Conservation (phyloP, 2,888 invertebrate genomes). For the Rugalucina vietnamica region DNA sequence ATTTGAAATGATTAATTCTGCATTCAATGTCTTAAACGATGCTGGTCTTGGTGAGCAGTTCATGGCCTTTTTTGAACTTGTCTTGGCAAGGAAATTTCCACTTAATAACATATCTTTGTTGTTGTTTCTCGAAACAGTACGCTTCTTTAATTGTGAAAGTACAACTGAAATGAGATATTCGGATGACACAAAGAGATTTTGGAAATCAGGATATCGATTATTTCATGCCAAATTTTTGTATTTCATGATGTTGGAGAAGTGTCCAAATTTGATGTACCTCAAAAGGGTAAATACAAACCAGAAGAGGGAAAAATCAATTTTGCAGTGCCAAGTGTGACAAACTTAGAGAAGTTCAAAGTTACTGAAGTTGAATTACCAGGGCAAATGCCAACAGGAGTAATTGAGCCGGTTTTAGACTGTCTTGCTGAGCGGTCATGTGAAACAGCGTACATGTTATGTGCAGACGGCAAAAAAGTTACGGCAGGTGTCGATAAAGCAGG, state of each 20-base stretch:
- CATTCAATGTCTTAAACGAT: neutral
- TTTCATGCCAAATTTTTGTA: constrained; percentile 25
- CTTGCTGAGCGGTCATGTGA: neutral
- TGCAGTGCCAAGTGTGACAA: neutral
- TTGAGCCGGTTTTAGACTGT: constrained; percentile 9
- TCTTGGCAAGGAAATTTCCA: neutral
- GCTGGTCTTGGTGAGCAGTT: neutral
- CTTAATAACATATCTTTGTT: neutral
- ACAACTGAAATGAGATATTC: neutral
- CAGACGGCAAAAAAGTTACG: constrained; percentile 43
- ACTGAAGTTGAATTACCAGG: constrained; percentile 9
- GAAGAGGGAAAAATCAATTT: neutral
- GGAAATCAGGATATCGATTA: constrained; percentile 5
- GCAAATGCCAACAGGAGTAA: constrained; percentile 18
- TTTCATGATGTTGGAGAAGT: too few species aligned
- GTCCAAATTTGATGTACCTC: too few species aligned
- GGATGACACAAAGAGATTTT: neutral
- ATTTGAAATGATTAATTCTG: neutral
- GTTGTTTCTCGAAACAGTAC: constrained; percentile 10
- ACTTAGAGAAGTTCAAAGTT: neutral
- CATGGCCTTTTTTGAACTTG: neutral
- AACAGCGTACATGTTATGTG: constrained; percentile 34
- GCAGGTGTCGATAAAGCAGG: constrained; percentile 26
- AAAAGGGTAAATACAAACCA: too few species aligned
- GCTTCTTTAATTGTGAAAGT: neutral